These are phyloP conservation scores for Gobius niger DNA, from an alignment of 2,113 vertebrate species.

Conservation along the genomic window DNA sequence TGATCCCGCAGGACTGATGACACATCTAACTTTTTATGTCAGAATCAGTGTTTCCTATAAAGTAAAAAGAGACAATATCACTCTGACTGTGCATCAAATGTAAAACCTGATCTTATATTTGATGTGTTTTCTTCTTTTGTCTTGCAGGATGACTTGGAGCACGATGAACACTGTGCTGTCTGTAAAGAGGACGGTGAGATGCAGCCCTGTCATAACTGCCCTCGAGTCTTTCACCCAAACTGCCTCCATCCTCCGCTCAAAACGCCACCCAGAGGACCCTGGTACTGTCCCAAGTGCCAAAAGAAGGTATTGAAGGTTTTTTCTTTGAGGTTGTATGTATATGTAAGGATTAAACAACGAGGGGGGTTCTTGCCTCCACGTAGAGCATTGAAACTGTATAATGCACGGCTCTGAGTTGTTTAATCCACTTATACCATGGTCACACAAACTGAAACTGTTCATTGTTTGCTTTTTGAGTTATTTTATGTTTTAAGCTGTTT, in stretches of 20 bases:
- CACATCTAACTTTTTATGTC: background rate
- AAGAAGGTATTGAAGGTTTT: slow-evolving; percentile 82
- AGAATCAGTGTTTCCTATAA: background rate
- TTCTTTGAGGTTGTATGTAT: background rate
- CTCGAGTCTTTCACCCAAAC: slow-evolving; percentile 88
- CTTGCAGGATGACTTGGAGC: slow-evolving; percentile 83
- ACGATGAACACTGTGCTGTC: slow-evolving; percentile 84
- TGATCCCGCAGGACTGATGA: background rate
- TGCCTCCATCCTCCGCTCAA: slow-evolving; percentile 91
- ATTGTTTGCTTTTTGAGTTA: no score
- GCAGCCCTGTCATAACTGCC: slow-evolving; percentile 88
- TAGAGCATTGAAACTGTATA: no score
- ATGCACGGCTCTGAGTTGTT: no score
- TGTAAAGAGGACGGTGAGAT: slow-evolving; percentile 86
- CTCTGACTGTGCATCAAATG: no score
- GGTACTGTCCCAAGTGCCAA: slow-evolving; percentile 97
- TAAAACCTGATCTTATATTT: background rate
- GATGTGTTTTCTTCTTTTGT: background rate
- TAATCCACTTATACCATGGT: no score
- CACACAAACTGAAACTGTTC: no score
- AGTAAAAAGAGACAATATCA: no score
- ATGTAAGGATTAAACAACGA: no score
- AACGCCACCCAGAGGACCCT: slow-evolving; percentile 84
- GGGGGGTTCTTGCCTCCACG: no score
- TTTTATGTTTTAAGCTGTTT: no score